These are phyloP conservation scores for Apamea monoglypha DNA, from an alignment of 2,888 invertebrate species.

Conservation along the genomic window DNA sequence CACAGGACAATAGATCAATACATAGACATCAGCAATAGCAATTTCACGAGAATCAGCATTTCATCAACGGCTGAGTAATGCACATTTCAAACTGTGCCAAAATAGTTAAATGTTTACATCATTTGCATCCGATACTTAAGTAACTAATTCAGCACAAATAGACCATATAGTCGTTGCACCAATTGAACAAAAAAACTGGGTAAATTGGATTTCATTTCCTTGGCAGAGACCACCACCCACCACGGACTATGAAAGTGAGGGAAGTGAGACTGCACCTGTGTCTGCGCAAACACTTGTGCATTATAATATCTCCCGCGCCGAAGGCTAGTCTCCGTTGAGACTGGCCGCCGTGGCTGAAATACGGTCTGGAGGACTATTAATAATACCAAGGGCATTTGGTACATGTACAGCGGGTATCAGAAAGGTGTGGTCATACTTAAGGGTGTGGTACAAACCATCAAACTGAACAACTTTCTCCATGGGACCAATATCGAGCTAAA, in stretches of 20 bases:
- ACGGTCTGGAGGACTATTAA: background rate
- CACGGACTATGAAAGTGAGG: background rate
- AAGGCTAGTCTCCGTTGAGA: background rate
- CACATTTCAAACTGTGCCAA: slow-evolving; percentile 19
- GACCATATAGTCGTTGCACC: slow-evolving; percentile 25
- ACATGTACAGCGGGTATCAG: background rate
- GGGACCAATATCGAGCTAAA: no score
- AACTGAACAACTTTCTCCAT: no score
- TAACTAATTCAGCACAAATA: slow-evolving; percentile 35
- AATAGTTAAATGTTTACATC: slow-evolving; percentile 41
- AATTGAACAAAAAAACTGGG: background rate
- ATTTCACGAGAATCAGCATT: slow-evolving; percentile 37
- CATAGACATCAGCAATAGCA: slow-evolving; percentile 9
- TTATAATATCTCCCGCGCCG: background rate
- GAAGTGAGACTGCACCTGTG: background rate
- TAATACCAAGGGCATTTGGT: background rate
- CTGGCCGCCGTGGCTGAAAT: background rate
- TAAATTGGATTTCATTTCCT: slow-evolving; percentile 21
- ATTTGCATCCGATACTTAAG: slow-evolving; percentile 48
- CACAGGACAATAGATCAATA: slow-evolving; percentile 32
- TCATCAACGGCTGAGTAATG: slow-evolving; percentile 28
- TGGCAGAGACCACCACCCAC: background rate
- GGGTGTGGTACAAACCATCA: no score
- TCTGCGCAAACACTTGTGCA: background rate
- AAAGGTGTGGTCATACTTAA: no score